phyloP scores from a whole-genome alignment of 2,113 vertebrate species.

The Embiotoca jacksoni region DNA sequence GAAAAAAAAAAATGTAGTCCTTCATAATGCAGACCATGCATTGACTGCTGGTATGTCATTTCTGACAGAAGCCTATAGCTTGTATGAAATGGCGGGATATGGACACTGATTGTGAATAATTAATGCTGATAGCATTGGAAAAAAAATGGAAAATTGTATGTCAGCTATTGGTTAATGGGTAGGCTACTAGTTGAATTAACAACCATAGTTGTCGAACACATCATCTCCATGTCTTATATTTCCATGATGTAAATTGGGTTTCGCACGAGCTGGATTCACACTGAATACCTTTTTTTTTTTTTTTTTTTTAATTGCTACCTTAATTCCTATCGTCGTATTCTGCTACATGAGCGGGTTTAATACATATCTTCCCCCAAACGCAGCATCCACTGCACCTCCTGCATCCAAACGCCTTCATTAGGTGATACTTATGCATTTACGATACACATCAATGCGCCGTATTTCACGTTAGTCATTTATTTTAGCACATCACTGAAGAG shows the following conservation, averaged over 20 bases:
- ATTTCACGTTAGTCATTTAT: slow-evolving; percentile 57
- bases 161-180: slow-evolving; percentile 31
- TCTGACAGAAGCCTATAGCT: slow-evolving; percentile 13
- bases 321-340: slow-evolving; percentile 50
- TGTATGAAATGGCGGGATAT: slow-evolving; percentile 52
- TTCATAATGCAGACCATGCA: slow-evolving; percentile 1
- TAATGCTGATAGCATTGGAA: slow-evolving; percentile 65
- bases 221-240: slow-evolving; percentile 4
- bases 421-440: slow-evolving; percentile 62
- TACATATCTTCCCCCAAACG: slow-evolving; percentile 40
- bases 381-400: slow-evolving; percentile 42
- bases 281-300: slow-evolving; percentile 45
- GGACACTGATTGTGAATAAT: slow-evolving; percentile 70
- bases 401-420: slow-evolving; percentile 75
- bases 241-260: slow-evolving; percentile 20
- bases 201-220: slow-evolving; percentile 15
- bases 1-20: not conserved
- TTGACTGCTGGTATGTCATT: slow-evolving; percentile 38
- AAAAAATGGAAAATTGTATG: slow-evolving; percentile 49
- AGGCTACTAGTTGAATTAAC: slow-evolving; percentile 26
- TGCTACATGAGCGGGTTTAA: slow-evolving; percentile 51
- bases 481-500: slow-evolving; percentile 24
- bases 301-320: slow-evolving; percentile 47
- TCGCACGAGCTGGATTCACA: slow-evolving; percentile 21
- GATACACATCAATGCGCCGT: slow-evolving; percentile 60